These are phyloP conservation scores for Grantiella picta DNA, from an alignment of 2,113 vertebrate species.

Conservation along the genomic window DNA sequence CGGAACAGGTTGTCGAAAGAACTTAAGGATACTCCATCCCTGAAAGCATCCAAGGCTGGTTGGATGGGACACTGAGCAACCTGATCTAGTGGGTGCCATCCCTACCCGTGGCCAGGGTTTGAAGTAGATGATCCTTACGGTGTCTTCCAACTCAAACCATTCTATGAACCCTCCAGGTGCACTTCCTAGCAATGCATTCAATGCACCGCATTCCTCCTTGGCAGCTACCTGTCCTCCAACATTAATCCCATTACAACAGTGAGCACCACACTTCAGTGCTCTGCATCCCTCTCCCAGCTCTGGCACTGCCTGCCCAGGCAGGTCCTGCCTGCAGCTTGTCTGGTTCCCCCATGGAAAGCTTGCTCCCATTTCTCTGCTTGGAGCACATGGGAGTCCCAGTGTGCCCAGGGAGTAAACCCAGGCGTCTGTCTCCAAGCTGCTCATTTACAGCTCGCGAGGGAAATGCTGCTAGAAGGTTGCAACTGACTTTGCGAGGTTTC, in stretches of 20 bases:
- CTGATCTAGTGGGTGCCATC: neutral
- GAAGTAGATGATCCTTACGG: neutral
- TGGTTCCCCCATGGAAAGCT: neutral
- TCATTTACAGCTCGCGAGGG: neutral
- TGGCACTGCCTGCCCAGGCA: neutral
- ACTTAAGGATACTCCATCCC: neutral
- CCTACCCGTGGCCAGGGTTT: neutral
- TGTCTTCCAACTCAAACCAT: neutral
- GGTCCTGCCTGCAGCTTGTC: neutral
- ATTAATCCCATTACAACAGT: accelerated
- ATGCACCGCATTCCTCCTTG: accelerated
- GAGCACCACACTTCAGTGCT: neutral
- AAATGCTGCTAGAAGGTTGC: neutral
- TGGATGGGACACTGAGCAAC: neutral
- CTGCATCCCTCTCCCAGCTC: neutral
- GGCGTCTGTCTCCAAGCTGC: slow-evolving; percentile 44
- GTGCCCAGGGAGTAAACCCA: neutral
- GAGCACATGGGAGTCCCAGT: neutral
- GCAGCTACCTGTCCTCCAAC: neutral
- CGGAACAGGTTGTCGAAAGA: neutral
- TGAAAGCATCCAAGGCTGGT: neutral
- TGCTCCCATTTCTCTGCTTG: accelerated
- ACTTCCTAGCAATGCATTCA: neutral
- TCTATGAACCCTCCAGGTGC: neutral
- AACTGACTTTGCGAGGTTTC: neutral